phyloP scores from a whole-genome alignment of 1,140 invertebrate genomes.

The Trinorchestia longiramus region DNA sequence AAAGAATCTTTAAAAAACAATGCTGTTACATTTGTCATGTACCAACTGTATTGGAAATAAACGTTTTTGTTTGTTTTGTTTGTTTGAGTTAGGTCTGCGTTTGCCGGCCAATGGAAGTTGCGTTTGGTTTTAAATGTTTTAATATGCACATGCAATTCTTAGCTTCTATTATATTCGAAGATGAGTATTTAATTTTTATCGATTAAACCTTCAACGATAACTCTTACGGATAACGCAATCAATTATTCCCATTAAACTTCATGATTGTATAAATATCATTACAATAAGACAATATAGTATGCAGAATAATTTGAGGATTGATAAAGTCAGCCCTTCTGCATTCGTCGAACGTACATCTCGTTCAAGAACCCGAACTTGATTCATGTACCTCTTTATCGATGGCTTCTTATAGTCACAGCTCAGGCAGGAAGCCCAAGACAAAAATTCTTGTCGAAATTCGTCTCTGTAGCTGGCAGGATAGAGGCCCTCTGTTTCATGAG shows the following conservation, averaged over 20 bases:
- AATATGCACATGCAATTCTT: too few relatives aligned
- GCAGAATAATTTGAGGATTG: background rate
- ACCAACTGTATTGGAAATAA: too few relatives aligned
- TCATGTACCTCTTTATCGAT: background rate
- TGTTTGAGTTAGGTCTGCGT: too few relatives aligned
- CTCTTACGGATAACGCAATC: background rate
- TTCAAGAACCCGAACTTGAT: background rate
- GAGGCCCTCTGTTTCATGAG: constrained; percentile 29
- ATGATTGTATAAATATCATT: background rate
- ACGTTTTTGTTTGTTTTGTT: too few relatives aligned
- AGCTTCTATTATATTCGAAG: too few relatives aligned
- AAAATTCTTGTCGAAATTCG: background rate
- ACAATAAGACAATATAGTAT: background rate
- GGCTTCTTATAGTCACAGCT: constrained; percentile 27
- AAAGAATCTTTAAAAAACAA: too few relatives aligned
- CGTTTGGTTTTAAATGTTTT: too few relatives aligned
- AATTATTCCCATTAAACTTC: background rate
- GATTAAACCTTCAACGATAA: background rate
- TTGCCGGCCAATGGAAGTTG: too few relatives aligned
- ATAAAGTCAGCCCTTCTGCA: background rate
- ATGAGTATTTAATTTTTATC: background rate
- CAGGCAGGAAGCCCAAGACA: constrained; percentile 6
- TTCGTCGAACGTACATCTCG: background rate
- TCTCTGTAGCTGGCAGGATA: constrained; percentile 37
- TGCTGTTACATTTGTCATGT: too few relatives aligned